phyloP scores from a whole-genome alignment of 2,888 invertebrate genomes.

The Agrotis exclamationis region DNA sequence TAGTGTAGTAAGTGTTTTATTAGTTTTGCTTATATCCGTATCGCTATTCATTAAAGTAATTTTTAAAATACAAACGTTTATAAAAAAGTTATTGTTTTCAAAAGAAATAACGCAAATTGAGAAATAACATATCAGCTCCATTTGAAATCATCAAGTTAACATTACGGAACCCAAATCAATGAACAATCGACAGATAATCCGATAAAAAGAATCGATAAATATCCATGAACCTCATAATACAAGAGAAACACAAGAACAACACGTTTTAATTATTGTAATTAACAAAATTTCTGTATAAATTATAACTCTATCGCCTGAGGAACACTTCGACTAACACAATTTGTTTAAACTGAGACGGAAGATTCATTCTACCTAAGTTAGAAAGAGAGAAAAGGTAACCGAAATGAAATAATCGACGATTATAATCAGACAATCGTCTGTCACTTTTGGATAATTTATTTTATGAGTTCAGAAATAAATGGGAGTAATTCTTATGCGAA shows the following conservation, averaged over 20 bases:
- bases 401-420: constrained; percentile 80
- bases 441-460: constrained; percentile 80
- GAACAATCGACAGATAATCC: constrained; percentile 70
- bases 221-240: constrained; percentile 80
- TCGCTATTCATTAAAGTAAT: too few relatives aligned
- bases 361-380: constrained; percentile 40
- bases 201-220: constrained; percentile 79
- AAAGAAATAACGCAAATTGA: too few relatives aligned
- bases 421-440: constrained; percentile 81
- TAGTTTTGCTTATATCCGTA: background rate
- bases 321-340: constrained; percentile 78
- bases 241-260: constrained; percentile 79
- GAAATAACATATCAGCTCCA: too few relatives aligned
- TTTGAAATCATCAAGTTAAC: background rate
- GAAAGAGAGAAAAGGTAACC: constrained; percentile 68
- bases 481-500: constrained; percentile 63
- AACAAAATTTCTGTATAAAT: constrained; percentile 86
- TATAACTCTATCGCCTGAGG: constrained; percentile 85
- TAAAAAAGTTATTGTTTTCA: too few relatives aligned
- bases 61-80: too few relatives aligned
- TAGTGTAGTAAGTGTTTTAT: too few relatives aligned
- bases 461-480: constrained; percentile 63
- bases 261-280: constrained; percentile 86
- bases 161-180: constrained; percentile 70
- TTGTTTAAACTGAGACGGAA: constrained; percentile 68